Evolutionary conservation across 2,113 vertebrate species (phyloP), one percentile per base, ranked within the genome.

Genomic region (Otolemur garnettii): DNA sequence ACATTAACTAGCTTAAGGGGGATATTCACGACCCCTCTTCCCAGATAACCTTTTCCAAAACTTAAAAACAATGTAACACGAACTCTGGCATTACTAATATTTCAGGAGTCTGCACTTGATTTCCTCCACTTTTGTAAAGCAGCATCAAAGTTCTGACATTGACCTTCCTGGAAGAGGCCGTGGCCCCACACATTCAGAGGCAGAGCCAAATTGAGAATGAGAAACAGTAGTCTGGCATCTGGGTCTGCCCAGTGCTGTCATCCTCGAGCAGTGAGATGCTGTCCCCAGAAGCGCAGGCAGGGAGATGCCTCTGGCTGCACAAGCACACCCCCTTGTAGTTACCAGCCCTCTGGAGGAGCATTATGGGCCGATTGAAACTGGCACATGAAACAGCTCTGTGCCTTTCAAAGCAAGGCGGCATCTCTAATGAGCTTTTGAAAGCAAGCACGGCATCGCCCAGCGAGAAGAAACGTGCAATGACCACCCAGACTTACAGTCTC

Each of bases 81-180:
- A 72, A 92, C 59, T 15, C 89, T 1, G 13, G 57, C 8, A 62
- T 75, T 71, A 90, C 79, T 71, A 79, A 38, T 64, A 79, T 33
- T 90, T 90, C 74, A 38, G 74, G 42, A 62, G 79, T n/a, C 96
- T 95, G 95, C 24, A 42, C 87, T 89, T 69, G 68, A 93, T 96
- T 95, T 93, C 59, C 87, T 75, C 90, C 26, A 12, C 50, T 74
- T 85, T 68, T 84, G 12, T 53, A 85, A 80, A 53, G 28, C 57
- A 89, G 75, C 94, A 92, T 87, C 94, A 84, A 96, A 94, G 80
- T 21, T 4, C 79, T 33, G 17, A 78, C 28, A 50, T 5, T 68
- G 95, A 75, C 93, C 87, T 93, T n/a, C 68, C 50, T 33, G 26
- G 92, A 53, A 35, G 1, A 75, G 69, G 87, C 22, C 30, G 24